Percentiles rank a stretch among this genome's conserved stretches.
phyloP scores from a whole-genome alignment of 1,140 invertebrate genomes.

The Linepithema humile region DNA sequence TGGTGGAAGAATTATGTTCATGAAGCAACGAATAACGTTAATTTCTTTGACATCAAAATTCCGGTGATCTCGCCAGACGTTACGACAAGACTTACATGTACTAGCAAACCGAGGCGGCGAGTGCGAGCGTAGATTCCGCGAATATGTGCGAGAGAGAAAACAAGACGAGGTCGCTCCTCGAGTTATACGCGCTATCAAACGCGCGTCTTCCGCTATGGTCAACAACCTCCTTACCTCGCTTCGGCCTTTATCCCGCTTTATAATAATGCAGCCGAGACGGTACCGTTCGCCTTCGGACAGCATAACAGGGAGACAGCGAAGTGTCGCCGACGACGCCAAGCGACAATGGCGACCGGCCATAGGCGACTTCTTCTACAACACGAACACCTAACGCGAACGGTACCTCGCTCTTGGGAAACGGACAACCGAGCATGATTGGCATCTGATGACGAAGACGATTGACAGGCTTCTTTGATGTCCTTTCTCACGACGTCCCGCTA shows the following conservation, averaged over 20 bases:
- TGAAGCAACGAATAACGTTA: not conserved
- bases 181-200: conserved; percentile 72
- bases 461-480: conserved; percentile 19
- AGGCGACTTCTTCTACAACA: conserved; percentile 34
- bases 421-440: too few relatives aligned
- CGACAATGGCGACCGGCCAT: conserved; percentile 38
- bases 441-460: conserved; percentile 16
- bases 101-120: not conserved
- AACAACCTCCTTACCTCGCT: conserved; percentile 77
- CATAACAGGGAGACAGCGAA: conserved; percentile 22
- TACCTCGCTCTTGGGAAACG: too few relatives aligned
- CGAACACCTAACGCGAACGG: conserved; percentile 14
- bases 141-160: conserved; percentile 16
- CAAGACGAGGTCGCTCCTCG: conserved; percentile 57
- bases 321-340: conserved; percentile 30
- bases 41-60: not conserved
- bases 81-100: conserved; percentile 44
- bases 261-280: conserved; percentile 52
- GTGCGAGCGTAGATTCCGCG: not conserved
- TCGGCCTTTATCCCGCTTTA: conserved; percentile 44
- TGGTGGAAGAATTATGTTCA: not conserved
- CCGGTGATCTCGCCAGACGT: conserved; percentile 26
- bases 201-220: conserved; percentile 76
- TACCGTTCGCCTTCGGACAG: conserved; percentile 51
- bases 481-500: conserved; percentile 4